Evolutionary conservation across 2,797 vertebrate genomes (phyloP), one percentile per base, ranked within the genome.

Genomic region (Melanotaenia pygmaea): DNA sequence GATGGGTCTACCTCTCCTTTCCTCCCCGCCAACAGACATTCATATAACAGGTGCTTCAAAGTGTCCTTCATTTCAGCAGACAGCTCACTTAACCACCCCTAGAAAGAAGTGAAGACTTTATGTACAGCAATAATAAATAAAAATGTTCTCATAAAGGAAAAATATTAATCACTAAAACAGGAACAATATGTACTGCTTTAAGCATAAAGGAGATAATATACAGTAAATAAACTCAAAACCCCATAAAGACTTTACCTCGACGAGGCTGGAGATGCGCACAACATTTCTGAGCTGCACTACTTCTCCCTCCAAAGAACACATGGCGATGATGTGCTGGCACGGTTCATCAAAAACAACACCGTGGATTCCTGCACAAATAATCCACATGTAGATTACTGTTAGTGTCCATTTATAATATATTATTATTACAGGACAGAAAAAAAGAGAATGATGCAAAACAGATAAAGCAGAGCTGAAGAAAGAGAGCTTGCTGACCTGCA

Each of bases 291-390:
- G 93, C n/a, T 93, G 92, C 12, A 99, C 97, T 10, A 89, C 86
- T 93, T 99, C 98, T 74, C 98, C 98, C 79, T 98, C 97, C 85
- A 96, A 91, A 67, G 98, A 99, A 85, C 95, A 97, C 96, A 99
- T 99, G 69, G 97, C 96, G 64, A 94, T 90, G 83, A 99, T 99
- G 88, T 95, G 86, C 86, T 96, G 96, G 86, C 91, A 96, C 58
- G 94, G 94, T 14, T 95, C 92, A 91, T 99, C 98, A 93, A 99
- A 99, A 69, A 89, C 94, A 59, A 99, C 98, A 80, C 95, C 96
- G 93, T 96, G 95, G 92, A 99, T 98, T 54, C 98, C 98, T 99
- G 72, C 64, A 64, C 8, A 84, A 26, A 83, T 3, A 70, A 72
- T 1, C 80, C 14, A 64, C 5, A 77, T 1, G 24, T 10, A 78